phyloP scores from a whole-genome alignment of 2,113 vertebrate genomes.

The Ailuropoda melanoleuca region DNA sequence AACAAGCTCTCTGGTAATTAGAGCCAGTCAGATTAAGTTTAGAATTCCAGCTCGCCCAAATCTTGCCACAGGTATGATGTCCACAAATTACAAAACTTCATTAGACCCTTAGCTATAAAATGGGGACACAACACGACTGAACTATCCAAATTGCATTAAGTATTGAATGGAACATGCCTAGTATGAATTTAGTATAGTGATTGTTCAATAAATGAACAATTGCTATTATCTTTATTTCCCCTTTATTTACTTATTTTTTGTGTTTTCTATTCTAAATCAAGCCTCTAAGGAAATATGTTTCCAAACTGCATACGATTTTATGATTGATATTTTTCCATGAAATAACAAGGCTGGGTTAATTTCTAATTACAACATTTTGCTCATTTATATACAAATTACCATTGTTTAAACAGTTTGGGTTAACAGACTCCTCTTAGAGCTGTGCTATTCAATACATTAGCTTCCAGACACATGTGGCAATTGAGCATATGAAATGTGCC shows the following conservation, averaged over 20 bases:
- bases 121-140: fast-evolving
- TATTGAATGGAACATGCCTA: background rate
- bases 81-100: background rate
- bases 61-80: background rate
- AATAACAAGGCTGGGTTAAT: background rate
- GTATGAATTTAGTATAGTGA: background rate
- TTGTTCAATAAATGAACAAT: background rate
- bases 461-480: no score
- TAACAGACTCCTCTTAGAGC: background rate
- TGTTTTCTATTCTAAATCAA: background rate
- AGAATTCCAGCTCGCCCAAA: background rate
- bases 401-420: background rate
- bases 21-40: background rate
- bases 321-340: background rate
- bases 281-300: background rate
- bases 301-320: background rate
- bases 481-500: background rate
- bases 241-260: background rate
- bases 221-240: background rate
- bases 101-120: background rate
- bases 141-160: background rate
- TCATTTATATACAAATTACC: background rate
- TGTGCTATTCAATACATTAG: background rate
- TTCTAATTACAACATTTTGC: background rate
- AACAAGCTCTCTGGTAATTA: background rate